phyloP scores from a whole-genome alignment of 2,797 vertebrate species.

The Coracias cyanogaster region DNA sequence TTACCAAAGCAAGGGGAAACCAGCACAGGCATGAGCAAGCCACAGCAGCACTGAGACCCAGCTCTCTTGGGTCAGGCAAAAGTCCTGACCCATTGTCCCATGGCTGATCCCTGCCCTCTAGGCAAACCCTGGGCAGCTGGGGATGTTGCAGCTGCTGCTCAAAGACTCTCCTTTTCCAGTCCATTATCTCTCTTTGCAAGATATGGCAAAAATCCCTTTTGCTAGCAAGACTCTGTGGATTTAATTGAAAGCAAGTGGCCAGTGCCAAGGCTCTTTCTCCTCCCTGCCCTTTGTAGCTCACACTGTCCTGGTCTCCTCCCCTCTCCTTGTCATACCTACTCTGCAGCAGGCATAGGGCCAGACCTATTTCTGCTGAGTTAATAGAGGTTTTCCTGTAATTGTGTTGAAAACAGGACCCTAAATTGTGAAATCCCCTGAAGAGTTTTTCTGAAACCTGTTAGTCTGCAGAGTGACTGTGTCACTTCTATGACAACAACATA shows the following conservation, averaged over 20 bases:
- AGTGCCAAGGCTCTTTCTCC: not conserved
- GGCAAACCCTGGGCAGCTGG: not conserved
- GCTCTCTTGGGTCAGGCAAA: not conserved
- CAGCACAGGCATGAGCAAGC: rapidly evolving
- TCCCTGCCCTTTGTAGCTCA: not conserved
- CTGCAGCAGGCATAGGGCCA: not conserved
- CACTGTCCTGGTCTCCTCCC: rapidly evolving
- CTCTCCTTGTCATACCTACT: not conserved
- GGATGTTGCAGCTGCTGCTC: not conserved
- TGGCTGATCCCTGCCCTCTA: not conserved
- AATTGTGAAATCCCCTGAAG: not conserved
- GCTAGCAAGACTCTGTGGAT: not conserved
- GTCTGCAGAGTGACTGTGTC: not conserved
- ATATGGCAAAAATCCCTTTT: not conserved
- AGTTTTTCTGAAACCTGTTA: not conserved
- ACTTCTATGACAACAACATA: not conserved
- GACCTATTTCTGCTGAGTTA: not conserved
- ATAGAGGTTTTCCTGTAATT: not conserved
- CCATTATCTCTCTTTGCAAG: not conserved
- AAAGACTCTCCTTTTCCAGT: not conserved
- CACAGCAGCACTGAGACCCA: rapidly evolving
- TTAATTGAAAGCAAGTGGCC: not conserved
- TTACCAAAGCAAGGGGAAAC: not conserved
- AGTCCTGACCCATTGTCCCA: not conserved
- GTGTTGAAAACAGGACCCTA: not conserved